Conservation (phyloP, 2,113 vertebrate species). For the Nannobrachium achirus region DNA sequence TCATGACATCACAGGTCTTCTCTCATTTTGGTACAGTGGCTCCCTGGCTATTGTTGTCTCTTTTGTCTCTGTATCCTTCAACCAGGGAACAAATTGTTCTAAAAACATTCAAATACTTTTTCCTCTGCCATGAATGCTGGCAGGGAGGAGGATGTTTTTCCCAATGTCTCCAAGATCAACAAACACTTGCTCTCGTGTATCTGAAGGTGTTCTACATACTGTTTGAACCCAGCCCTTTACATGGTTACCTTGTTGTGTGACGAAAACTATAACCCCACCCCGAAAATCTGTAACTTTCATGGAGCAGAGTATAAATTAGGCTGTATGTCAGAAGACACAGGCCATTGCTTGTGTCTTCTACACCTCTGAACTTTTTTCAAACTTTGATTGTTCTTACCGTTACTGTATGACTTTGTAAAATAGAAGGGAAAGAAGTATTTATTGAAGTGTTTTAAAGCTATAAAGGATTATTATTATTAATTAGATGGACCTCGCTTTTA, state of each 20-base stretch:
- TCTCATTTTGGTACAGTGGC: no score
- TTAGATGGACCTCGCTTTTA: conserved; percentile 78
- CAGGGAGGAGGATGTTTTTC: conserved; percentile 40
- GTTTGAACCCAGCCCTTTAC: conserved; percentile 39
- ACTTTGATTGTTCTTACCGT: conserved; percentile 53
- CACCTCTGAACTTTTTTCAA: conserved; percentile 59
- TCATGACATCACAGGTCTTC: no score
- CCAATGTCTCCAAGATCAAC: no score
- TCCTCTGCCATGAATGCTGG: conserved; percentile 41
- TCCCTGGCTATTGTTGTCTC: no score
- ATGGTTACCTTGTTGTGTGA: neutral
- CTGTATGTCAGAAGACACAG: conserved; percentile 45
- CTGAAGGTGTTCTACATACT: conserved; percentile 38
- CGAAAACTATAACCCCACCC: no score
- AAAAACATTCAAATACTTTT: conserved; percentile 17
- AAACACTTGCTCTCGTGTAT: conserved; percentile 32
- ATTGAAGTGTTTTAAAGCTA: conserved; percentile 78
- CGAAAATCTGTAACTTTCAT: no score
- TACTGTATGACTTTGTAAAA: conserved; percentile 70
- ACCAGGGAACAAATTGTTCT: neutral
- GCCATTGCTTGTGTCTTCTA: conserved; percentile 53
- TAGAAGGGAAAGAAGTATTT: conserved; percentile 74
- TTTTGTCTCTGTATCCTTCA: neutral
- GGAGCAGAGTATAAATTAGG: no score
- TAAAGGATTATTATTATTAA: conserved; percentile 62